A percentile compares a stretch with the other conserved stretches of the same genome.
Evolutionary conservation across 64 coral and sea anemone species (phyloP).

Genomic region (Montipora capricornis): DNA sequence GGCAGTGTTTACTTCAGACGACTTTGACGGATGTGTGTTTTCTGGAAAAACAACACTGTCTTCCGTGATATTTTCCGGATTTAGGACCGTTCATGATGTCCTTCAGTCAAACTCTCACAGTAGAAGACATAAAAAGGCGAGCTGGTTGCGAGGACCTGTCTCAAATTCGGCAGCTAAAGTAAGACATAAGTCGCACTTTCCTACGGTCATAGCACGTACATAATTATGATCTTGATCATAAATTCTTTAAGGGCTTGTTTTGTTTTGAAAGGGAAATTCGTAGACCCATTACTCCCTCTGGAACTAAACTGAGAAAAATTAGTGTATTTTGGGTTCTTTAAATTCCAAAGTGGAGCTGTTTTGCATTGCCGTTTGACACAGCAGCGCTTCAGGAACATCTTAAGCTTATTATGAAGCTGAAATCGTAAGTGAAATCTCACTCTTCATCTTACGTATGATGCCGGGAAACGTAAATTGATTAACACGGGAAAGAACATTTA

Average conservation of each 20-base stretch:
- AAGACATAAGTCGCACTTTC: not conserved
- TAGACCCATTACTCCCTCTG: not conserved
- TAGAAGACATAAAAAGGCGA: slow-evolving; percentile 76
- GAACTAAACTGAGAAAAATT: too few species aligned
- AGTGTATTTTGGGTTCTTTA: too few species aligned
- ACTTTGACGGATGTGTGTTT: not conserved
- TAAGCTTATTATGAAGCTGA: too few species aligned
- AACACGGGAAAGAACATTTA: not conserved
- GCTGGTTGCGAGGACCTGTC: slow-evolving; percentile 75
- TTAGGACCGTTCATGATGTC: slow-evolving; percentile 13
- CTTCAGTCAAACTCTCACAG: slow-evolving; percentile 52
- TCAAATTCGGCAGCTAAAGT: slow-evolving; percentile 85
- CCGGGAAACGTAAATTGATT: not conserved
- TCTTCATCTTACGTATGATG: too few species aligned
- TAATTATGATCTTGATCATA: not conserved
- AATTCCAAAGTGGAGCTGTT: too few species aligned
- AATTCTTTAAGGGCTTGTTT: not conserved
- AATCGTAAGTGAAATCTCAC: too few species aligned
- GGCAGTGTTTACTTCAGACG: slow-evolving; percentile 15
- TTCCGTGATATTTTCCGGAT: not conserved
- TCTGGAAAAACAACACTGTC: not conserved
- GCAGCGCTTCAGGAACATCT: too few species aligned
- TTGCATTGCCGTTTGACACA: too few species aligned
- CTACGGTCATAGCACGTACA: not conserved
- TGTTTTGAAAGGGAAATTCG: not conserved